Base-by-base conservation (phyloP, 1,140 invertebrate genomes). In the Rhizoglyphus robini region DNA sequence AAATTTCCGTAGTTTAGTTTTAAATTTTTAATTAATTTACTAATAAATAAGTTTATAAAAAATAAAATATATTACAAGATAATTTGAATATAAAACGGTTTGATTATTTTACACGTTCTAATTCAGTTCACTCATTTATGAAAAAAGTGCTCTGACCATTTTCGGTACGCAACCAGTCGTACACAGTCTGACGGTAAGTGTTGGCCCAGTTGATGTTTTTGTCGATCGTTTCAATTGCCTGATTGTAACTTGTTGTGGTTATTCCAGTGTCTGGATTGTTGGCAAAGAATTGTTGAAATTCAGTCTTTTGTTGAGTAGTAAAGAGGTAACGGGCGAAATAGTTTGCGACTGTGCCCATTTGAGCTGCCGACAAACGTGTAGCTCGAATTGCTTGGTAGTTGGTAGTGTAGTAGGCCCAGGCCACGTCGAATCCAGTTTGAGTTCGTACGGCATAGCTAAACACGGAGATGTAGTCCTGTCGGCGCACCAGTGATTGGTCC, bases 251-350 rank as follows among this genome's bases (percentile, higher is more conserved):
- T 49, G 4, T 20, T n/a, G 11, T 20, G 11, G 63, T 27, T n/a
- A 64, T 30, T 20, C 41, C 47, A 1, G 46, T 51, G 29, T 64
- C 46, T 29, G 51, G 29, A 64, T 64, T 15, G 27, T 2, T 23
- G 20, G n/a, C 27, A n/a, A 64, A 64, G 38, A 64, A 64, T 47
- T 64, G 38, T 64, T 51, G 41, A 48, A 64, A 47, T 32, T 64
- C 8, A 3, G 4, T 36, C 18, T 13, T 13, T 46, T 63, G 11
- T 31, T 47, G 15, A 46, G 41, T n/a, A 8, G 41, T 46, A 29
- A 46, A 18, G 30, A 63, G 34, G 27, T 46, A 63, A 51, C 61
- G 61, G 11, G 34, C 34, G 29, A 64, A 48, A 64, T 64, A 48
- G 18, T 30, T 57, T 30, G 46, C 29, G 4, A 64, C 18, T 31